Evolutionary conservation across 2,888 invertebrate genomes (phyloP).

Genomic region (Nymphalis c-album): DNA sequence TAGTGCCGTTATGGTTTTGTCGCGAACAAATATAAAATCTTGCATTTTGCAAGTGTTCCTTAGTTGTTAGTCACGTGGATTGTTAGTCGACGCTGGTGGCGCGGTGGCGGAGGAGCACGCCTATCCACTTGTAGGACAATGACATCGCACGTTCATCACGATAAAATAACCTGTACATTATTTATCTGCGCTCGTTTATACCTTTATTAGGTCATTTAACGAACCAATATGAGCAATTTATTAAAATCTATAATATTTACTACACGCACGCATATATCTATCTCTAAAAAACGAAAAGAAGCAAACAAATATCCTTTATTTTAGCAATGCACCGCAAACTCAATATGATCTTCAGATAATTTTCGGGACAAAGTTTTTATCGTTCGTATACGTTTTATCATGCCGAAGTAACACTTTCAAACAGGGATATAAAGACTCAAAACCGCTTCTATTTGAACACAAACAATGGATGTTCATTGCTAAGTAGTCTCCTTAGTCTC

Average conservation of each 20-base stretch:
- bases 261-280: background rate
- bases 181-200: slow-evolving; percentile 36
- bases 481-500: slow-evolving; percentile 58
- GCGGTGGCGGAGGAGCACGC: slow-evolving; percentile 43
- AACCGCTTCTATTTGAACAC: slow-evolving; percentile 57
- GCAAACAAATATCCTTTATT: slow-evolving; percentile 56
- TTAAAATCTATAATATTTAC: too few relatives aligned
- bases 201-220: background rate
- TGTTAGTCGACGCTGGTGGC: slow-evolving; percentile 25
- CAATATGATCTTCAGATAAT: slow-evolving; percentile 22
- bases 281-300: slow-evolving; percentile 56
- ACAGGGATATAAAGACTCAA: slow-evolving; percentile 50
- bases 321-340: slow-evolving; percentile 27
- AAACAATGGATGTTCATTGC: slow-evolving; percentile 63
- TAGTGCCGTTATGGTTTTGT: background rate
- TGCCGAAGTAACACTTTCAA: slow-evolving; percentile 44
- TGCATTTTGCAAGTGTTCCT: slow-evolving; percentile 13
- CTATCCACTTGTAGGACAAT: slow-evolving; percentile 72
- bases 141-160: slow-evolving; percentile 79
- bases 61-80: slow-evolving; percentile 28
- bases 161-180: slow-evolving; percentile 67
- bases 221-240: background rate
- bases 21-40: background rate
- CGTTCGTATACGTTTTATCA: slow-evolving; percentile 25
- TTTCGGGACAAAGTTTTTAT: too few relatives aligned